phyloP scores from a whole-genome alignment of 1,140 invertebrate species.

The Euwallacea similis region DNA sequence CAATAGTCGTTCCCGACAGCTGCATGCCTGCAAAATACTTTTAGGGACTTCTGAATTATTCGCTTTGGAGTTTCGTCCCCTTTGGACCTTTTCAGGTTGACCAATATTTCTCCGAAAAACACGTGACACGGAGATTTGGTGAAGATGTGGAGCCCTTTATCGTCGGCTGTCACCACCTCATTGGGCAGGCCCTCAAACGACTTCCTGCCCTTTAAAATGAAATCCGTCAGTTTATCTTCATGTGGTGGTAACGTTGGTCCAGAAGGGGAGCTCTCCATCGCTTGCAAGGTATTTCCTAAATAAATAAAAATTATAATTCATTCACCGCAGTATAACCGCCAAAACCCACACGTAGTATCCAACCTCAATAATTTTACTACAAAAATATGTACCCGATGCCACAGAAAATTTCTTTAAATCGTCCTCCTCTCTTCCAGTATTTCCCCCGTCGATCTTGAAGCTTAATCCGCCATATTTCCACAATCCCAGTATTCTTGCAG shows the following conservation, averaged over 20 bases:
- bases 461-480: constrained; percentile 49
- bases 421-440: not conserved
- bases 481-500: constrained; percentile 43
- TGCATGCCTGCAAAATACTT: constrained; percentile 34
- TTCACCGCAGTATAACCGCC: no score
- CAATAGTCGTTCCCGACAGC: constrained; percentile 35
- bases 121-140: constrained; percentile 53
- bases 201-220: constrained; percentile 31
- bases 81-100: constrained; percentile 40
- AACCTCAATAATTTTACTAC: no score
- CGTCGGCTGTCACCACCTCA: constrained; percentile 48
- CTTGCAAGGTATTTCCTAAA: no score
- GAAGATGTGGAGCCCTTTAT: constrained; percentile 50
- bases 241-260: not conserved
- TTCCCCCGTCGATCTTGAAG: constrained; percentile 40
- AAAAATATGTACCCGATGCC: no score
- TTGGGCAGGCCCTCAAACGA: constrained; percentile 40
- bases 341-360: no score
- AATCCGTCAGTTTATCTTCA: constrained; percentile 31
- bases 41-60: constrained; percentile 36
- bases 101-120: constrained; percentile 52
- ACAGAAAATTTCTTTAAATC: no score
- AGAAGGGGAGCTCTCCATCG: no score
- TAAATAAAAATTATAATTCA: no score
- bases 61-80: constrained; percentile 34